Evolutionary conservation across 2,113 vertebrate species (phyloP).

Genomic region (Paraplagusia blochii): DNA sequence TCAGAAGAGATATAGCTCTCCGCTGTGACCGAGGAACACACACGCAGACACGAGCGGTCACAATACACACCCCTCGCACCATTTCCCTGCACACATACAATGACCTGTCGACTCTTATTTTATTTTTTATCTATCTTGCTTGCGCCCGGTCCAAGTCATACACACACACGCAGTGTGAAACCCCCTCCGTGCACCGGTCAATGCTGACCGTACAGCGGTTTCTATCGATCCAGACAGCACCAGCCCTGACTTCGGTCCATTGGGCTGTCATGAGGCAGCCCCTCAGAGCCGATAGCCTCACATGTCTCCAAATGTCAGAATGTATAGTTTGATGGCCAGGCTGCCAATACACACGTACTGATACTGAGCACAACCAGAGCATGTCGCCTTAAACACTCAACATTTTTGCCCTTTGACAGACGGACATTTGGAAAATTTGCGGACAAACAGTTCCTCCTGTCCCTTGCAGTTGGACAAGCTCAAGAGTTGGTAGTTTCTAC

Average conservation of each 20-base stretch:
- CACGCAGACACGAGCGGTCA: neutral
- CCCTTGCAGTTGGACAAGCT: too few species aligned
- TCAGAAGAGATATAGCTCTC: constrained; percentile 63
- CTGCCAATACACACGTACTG: neutral
- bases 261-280: constrained; percentile 45
- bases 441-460: too few species aligned
- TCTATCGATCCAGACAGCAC: constrained; percentile 55
- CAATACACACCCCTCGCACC: constrained; percentile 13
- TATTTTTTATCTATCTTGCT: constrained; percentile 50
- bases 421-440: constrained; percentile 17
- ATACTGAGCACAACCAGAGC: neutral
- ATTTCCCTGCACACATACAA: constrained; percentile 18
- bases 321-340: constrained; percentile 34
- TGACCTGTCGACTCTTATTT: constrained; percentile 48
- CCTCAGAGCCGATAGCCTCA: constrained; percentile 31
- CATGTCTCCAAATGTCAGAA: constrained; percentile 57
- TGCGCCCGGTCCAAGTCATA: constrained; percentile 16
- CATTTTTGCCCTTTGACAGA: constrained; percentile 4
- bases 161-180: neutral
- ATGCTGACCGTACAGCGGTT: constrained; percentile 51
- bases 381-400: constrained; percentile 4
- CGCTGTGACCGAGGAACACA: constrained; percentile 13
- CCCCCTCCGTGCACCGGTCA: constrained; percentile 22
- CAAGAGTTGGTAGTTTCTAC: too few species aligned
- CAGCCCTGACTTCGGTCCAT: constrained; percentile 47